Evolutionary conservation across 2,888 invertebrate species (phyloP), one percentile per base, ranked within the genome.

Genomic region (Ormyrus labotus): DNA sequence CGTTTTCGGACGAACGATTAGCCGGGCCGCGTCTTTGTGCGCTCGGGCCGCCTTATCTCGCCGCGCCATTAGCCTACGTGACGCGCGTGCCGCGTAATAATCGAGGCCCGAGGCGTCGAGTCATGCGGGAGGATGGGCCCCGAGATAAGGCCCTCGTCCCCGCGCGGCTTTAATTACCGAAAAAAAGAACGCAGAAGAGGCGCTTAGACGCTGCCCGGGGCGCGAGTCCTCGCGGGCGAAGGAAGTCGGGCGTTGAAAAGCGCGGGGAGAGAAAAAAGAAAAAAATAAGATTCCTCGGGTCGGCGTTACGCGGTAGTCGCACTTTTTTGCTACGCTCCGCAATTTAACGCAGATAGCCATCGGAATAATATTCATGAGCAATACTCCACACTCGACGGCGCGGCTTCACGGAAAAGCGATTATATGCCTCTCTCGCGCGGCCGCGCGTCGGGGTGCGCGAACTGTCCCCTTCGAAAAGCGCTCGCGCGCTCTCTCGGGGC

Each of bases 81-180:
- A 77, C 80, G 77, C 77, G 76, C 67, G 72, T 60, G 69, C 58
- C 34, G 60, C 19, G 53, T 68, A 51, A 81, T 68, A 81, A 81
- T 77, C 75, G 48, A 71, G 58, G 19, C 47, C 2, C 45, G 61
- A 69, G 74, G 61, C 50, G 80, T 13, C 76, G 61, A 80, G 76
- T 80, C 80, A 80, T 80, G 80, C 75, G 80, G 76, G 72, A 34
- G 55, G 63, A 58, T 11, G 67, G 51, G 53, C 48, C 11, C 8
- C 48, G 60, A 60, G 80, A 81, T 81, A 81, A 81, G 80, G 72
- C 77, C 80, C 77, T 72, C 73, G 77, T 77, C 73, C 68, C 68
- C 47, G 68, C 72, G 67, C 69, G 72, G 76, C 71, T 73, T 81
- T 81, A 81, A 81, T 81, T 73, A 81, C 77, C 80, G 51, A 70